These are phyloP conservation scores for Neuroscelio doddi DNA, from an alignment of 2,888 invertebrate species.

Conservation along the genomic window DNA sequence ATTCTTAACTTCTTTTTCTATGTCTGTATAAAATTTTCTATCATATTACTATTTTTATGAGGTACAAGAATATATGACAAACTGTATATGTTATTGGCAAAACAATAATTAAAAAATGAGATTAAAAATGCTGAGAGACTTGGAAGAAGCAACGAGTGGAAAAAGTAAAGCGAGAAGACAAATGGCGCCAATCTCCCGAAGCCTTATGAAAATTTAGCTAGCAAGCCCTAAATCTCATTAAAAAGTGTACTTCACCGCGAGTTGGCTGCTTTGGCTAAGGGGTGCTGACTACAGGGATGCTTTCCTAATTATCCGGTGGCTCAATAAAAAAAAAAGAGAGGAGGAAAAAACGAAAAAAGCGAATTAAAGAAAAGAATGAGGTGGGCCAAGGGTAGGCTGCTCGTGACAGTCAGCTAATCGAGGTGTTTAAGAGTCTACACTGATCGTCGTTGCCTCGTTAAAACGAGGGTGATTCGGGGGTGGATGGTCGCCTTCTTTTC, in stretches of 20 bases:
- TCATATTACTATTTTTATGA: too few relatives aligned
- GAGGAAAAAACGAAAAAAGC: slow-evolving; percentile 49
- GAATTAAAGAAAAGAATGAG: slow-evolving; percentile 44
- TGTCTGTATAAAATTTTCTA: too few relatives aligned
- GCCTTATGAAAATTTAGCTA: slow-evolving; percentile 65
- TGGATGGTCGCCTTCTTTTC: slow-evolving; percentile 64
- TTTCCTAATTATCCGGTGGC: slow-evolving; percentile 70
- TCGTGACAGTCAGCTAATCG: slow-evolving; percentile 72
- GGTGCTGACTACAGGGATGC: slow-evolving; percentile 68
- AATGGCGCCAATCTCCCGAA: slow-evolving; percentile 51
- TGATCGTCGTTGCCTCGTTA: slow-evolving; percentile 71
- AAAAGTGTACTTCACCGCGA: slow-evolving; percentile 58
- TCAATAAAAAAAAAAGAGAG: slow-evolving; percentile 67
- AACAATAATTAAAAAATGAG: neutral
- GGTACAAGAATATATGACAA: too few relatives aligned
- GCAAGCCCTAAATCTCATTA: slow-evolving; percentile 69
- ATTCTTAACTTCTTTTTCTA: too few relatives aligned
- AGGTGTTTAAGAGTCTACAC: slow-evolving; percentile 73
- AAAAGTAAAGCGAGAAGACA: slow-evolving; percentile 43
- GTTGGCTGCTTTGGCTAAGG: slow-evolving; percentile 50
- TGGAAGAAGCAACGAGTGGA: slow-evolving; percentile 26
- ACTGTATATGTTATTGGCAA: too few relatives aligned
- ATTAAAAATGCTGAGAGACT: slow-evolving; percentile 30
- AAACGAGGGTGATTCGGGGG: slow-evolving; percentile 63
- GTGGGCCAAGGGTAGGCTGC: slow-evolving; percentile 56